Base-by-base conservation (phyloP, 2,888 invertebrate species). In the Apoda limacodes region DNA sequence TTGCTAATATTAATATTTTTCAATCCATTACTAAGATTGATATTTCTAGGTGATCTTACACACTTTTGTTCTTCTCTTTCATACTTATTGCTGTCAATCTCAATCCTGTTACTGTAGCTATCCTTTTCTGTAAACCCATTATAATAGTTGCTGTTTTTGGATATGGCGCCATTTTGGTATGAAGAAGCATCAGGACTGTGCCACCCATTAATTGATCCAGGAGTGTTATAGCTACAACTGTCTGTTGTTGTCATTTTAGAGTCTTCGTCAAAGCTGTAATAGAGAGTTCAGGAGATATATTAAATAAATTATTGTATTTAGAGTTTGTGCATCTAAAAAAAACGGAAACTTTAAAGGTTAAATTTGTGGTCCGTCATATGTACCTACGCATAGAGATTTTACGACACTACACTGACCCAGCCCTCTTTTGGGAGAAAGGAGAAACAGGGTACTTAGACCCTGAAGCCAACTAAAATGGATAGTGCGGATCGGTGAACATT, bases 211-310 rank as follows among this genome's bases (percentile, higher is more conserved):
- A 83, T 63, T 35, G 82, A 82, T 10, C 80, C 78, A 9, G 83
- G 83, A 2, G 82, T 75, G 46, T 74, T 74, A 55, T 70, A 75
- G 34, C 83, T 84, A 40, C 83, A 81, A 46, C 82, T 84, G 45
- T 85, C 85, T 32, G 84, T 82, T 13, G 82, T 75, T n/a, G 84
- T 83, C 76, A 80, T 75, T 55, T 86, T 85, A 9, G 83, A 82
- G 51, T 83, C 83, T 32, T 82, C 83, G 22, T 83, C 83, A 37
- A 68, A 76, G 39, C 83, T 83, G 48, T 14, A 61, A 61, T 15
- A 28, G 30, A 15, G 2, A 13, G 26, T 25, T 6, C 6, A 28
- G 2, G 1, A 1, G 5, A 12, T 9, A 17, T 17, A 2, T 9
- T n/a, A n/a, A n/a, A n/a, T n/a, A n/a, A 17, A 6, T 17, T 17